phyloP scores from a whole-genome alignment of 64 coral and sea anemone species.

The Actinia tenebrosa region DNA sequence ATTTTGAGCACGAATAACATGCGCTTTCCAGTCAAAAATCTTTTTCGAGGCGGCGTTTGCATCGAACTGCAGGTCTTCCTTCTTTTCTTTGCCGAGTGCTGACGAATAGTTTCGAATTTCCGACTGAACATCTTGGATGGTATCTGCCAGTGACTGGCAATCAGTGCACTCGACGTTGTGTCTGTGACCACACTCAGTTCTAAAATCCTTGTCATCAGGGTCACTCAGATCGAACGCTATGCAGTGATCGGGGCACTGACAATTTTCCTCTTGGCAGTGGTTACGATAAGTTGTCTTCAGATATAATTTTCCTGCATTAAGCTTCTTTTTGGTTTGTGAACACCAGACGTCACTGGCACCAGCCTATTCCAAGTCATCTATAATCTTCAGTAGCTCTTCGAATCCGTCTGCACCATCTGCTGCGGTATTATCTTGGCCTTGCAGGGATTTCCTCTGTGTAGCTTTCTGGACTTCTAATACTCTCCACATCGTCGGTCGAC shows the following conservation, averaged over 20 bases:
- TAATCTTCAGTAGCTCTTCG: slow-evolving; percentile 24
- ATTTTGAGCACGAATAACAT: slow-evolving; percentile 37
- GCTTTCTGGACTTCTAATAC: slow-evolving; percentile 34
- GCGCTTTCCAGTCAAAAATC: slow-evolving; percentile 38
- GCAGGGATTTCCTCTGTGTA: slow-evolving; percentile 34
- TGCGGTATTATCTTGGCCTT: slow-evolving; percentile 36
- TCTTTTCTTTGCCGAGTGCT: background rate
- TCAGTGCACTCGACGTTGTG: slow-evolving; percentile 22
- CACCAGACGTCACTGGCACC: slow-evolving; percentile 26
- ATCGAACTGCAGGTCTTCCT: background rate
- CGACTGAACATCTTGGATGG: slow-evolving; percentile 13
- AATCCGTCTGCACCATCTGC: slow-evolving; percentile 37
- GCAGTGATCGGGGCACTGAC: slow-evolving; percentile 36
- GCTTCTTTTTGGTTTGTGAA: slow-evolving; percentile 19
- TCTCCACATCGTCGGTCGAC: slow-evolving; percentile 46
- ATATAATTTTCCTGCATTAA: slow-evolving; percentile 27
- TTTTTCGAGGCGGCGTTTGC: background rate
- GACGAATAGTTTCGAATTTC: background rate
- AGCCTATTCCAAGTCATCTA: slow-evolving; percentile 20
- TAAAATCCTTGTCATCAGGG: slow-evolving; percentile 25
- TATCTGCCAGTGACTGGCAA: background rate
- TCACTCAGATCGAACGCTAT: slow-evolving; percentile 43
- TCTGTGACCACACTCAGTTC: slow-evolving; percentile 17
- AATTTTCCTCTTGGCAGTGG: slow-evolving; percentile 32
- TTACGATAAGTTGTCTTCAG: slow-evolving; percentile 25